phyloP scores from a whole-genome alignment of 2,888 invertebrate genomes.

The Gandaritis pyraliata region DNA sequence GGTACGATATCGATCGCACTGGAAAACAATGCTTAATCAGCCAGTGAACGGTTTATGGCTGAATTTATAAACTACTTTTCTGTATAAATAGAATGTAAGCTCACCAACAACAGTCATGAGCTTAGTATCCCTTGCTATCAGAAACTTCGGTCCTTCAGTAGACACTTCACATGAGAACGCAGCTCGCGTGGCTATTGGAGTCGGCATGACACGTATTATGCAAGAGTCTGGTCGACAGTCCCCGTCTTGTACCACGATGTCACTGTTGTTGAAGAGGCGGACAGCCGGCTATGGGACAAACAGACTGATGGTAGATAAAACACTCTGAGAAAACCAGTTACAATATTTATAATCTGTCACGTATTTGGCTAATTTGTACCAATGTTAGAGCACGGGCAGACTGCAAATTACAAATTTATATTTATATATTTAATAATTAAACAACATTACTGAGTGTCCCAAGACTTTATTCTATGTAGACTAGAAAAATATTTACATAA shows the following conservation, averaged over 20 bases:
- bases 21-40: too few species aligned
- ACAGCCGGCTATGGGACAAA: slow-evolving; percentile 65
- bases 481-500: too few species aligned
- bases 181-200: slow-evolving; percentile 70
- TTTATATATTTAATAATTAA: too few species aligned
- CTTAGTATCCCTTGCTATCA: slow-evolving; percentile 74
- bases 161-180: slow-evolving; percentile 78
- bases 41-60: too few species aligned
- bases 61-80: background rate
- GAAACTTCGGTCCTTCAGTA: slow-evolving; percentile 78
- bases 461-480: too few species aligned
- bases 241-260: slow-evolving; percentile 75
- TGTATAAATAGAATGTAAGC: slow-evolving; percentile 31
- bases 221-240: slow-evolving; percentile 69
- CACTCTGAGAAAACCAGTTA: too few species aligned
- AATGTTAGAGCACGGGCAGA: too few species aligned
- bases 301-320: background rate
- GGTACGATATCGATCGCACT: too few species aligned
- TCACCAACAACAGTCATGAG: slow-evolving; percentile 81
- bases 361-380: too few species aligned
- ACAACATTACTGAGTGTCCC: too few species aligned
- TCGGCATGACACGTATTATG: slow-evolving; percentile 75
- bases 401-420: too few species aligned
- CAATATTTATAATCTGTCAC: too few species aligned
- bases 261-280: slow-evolving; percentile 74